Evolutionary conservation across 1,140 invertebrate genomes (phyloP).

Genomic region (Tachypleus tridentatus): DNA sequence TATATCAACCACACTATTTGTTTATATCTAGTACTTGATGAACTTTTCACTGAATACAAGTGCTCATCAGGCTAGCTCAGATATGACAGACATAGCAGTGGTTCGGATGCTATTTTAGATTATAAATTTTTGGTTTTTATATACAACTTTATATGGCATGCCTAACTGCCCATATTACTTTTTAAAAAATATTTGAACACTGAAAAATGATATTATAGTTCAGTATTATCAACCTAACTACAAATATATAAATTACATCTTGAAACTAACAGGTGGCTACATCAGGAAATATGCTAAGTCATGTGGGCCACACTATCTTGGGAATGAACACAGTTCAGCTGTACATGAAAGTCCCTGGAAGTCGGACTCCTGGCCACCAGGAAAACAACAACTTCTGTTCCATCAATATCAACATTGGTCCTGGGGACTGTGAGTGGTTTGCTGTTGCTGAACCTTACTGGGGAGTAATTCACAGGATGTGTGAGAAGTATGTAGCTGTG

Average conservation of each 20-base stretch:
- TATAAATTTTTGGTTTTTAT: no score
- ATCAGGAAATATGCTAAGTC: conserved; percentile 93
- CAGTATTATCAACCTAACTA: no score
- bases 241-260: background rate
- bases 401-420: conserved; percentile 99
- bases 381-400: conserved; percentile 99
- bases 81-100: no score
- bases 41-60: no score
- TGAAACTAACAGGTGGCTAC: conserved; percentile 55
- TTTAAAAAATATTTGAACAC: no score
- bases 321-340: conserved; percentile 99
- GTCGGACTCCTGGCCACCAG: conserved; percentile 91
- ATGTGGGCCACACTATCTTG: conserved; percentile 95
- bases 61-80: no score
- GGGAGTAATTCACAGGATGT: conserved; percentile 84
- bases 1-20: no score
- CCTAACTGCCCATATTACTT: no score
- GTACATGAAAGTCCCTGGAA: conserved; percentile 97
- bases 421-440: conserved; percentile 97
- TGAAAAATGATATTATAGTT: no score
- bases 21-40: no score
- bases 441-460: conserved; percentile 95
- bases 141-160: no score
- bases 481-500: conserved; percentile 53
- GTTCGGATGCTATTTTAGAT: no score